Conservation (phyloP, 2,888 invertebrate genomes). For the Bembecia ichneumoniformis region DNA sequence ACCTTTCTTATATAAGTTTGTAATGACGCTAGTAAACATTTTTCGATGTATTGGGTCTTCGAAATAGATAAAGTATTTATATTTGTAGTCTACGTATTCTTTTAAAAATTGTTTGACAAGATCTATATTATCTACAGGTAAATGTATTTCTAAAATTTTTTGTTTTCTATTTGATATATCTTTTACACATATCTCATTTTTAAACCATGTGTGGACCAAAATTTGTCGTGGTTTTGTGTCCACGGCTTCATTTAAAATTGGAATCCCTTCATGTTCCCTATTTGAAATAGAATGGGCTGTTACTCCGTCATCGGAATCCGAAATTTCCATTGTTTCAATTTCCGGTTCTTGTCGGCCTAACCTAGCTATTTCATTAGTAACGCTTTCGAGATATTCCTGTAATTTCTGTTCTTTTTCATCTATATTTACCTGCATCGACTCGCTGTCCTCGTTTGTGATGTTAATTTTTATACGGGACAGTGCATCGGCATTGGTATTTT, state of each 20-base stretch:
- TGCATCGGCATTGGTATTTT: conserved; percentile 5
- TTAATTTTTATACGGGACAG: conserved; percentile 2
- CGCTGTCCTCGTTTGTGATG: neutral
- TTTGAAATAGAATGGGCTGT: neutral
- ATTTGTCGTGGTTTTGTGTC: conserved; percentile 1
- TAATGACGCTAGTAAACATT: conserved; percentile 7
- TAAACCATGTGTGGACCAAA: neutral
- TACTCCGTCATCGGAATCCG: too few relatives aligned
- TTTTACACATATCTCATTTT: neutral
- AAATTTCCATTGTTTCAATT: too few relatives aligned
- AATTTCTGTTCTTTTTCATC: too few relatives aligned
- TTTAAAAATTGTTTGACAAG: conserved; percentile 11
- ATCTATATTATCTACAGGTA: neutral
- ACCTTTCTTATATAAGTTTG: conserved; percentile 12
- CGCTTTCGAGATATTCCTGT: too few relatives aligned
- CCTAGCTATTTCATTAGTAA: too few relatives aligned
- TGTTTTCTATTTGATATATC: neutral
- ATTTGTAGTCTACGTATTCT: conserved; percentile 5
- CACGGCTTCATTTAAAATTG: conserved; percentile 1
- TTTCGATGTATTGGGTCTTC: conserved; percentile 7
- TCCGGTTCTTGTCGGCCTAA: too few relatives aligned
- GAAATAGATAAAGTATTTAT: conserved; percentile 13
- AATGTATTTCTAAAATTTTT: neutral
- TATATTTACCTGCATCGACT: too few relatives aligned
- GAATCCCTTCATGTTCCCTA: neutral